Evolutionary conservation across 2,888 invertebrate genomes (phyloP).

Genomic region (Mantis religiosa): DNA sequence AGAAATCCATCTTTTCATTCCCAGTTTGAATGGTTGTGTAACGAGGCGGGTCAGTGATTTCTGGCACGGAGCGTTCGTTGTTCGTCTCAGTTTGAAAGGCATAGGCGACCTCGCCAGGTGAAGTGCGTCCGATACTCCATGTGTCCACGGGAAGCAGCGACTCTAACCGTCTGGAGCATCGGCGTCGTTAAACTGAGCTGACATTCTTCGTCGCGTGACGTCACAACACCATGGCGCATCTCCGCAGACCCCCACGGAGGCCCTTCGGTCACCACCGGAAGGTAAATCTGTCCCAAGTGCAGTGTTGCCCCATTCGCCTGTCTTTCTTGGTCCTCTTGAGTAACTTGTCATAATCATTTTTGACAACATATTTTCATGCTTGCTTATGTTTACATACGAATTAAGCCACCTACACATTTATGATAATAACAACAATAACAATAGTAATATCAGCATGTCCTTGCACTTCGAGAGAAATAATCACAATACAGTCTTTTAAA

Average conservation of each 20-base stretch:
- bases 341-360: too few species aligned
- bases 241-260: constrained; percentile 21
- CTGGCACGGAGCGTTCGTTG: background rate
- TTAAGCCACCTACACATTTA: too few species aligned
- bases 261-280: constrained; percentile 24
- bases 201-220: constrained; percentile 10
- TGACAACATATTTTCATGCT: too few species aligned
- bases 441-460: too few species aligned
- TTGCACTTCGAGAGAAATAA: too few species aligned
- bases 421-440: too few species aligned
- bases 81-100: background rate
- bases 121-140: background rate
- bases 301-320: background rate
- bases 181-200: background rate
- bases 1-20: background rate
- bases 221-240: constrained; percentile 21
- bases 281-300: background rate
- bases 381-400: too few species aligned
- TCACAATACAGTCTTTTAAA: too few species aligned
- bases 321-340: too few species aligned
- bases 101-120: background rate
- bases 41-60: background rate
- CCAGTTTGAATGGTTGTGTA: too few species aligned
- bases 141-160: background rate
- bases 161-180: background rate